phyloP scores from a whole-genome alignment of 1,140 invertebrate genomes.

The Notospermus geniculatus region DNA sequence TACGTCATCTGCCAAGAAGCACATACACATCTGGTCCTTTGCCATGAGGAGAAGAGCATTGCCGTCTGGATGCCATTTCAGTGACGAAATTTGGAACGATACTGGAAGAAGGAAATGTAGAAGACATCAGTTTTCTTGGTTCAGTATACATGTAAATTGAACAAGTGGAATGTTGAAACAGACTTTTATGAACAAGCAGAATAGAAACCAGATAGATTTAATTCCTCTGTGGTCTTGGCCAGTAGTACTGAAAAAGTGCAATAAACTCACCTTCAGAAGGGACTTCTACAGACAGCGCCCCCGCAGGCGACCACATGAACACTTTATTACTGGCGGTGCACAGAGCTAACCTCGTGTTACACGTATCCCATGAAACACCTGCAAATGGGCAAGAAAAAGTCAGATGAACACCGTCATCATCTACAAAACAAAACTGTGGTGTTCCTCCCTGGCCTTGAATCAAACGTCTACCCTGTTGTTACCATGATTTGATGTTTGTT shows the following conservation, averaged over 20 bases:
- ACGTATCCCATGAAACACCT: conserved; percentile 52
- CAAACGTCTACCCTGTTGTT: too few relatives aligned
- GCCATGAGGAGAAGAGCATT: conserved; percentile 44
- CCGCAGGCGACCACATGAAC: conserved; percentile 56
- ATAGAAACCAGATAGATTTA: too few relatives aligned
- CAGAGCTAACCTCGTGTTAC: conserved; percentile 45
- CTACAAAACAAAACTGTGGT: too few relatives aligned
- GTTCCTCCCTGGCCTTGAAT: too few relatives aligned
- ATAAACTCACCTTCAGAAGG: conserved; percentile 44
- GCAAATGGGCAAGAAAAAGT: conserved; percentile 16
- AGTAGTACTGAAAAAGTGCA: not conserved
- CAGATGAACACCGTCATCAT: too few relatives aligned
- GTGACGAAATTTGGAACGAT: conserved; percentile 41
- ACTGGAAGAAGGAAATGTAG: conserved; percentile 27
- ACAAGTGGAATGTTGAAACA: too few relatives aligned
- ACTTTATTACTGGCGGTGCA: conserved; percentile 53
- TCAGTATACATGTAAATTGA: too few relatives aligned
- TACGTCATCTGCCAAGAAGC: conserved; percentile 29
- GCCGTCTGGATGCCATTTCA: conserved; percentile 51
- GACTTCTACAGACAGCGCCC: conserved; percentile 51
- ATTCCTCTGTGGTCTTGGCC: not conserved
- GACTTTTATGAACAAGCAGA: too few relatives aligned
- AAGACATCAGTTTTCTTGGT: too few relatives aligned
- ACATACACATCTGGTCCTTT: conserved; percentile 53
- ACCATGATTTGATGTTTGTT: too few relatives aligned